These are phyloP conservation scores for Eueremaeus valkanovi DNA, from an alignment of 2,888 invertebrate species.

Conservation along the genomic window DNA sequence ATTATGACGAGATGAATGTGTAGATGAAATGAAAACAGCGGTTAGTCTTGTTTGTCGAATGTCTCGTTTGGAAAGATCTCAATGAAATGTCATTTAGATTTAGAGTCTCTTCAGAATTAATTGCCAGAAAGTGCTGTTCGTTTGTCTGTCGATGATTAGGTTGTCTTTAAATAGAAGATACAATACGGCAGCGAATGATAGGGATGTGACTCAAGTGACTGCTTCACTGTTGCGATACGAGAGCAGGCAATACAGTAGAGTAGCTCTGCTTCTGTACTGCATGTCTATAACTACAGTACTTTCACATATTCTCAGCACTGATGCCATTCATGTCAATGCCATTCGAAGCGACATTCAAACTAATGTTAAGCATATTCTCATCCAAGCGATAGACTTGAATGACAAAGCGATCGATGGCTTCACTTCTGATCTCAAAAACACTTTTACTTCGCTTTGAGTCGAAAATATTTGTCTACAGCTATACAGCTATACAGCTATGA, in stretches of 20 bases:
- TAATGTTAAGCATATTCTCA: conserved; percentile 4
- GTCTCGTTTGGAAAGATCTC: neutral
- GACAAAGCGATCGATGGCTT: neutral
- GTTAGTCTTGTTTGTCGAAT: neutral
- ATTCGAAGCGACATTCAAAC: neutral
- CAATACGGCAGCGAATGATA: neutral
- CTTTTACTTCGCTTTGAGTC: neutral
- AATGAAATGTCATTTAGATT: conserved; percentile 24
- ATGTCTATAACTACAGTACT: neutral
- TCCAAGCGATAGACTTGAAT: neutral
- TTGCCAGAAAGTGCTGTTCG: conserved; percentile 20
- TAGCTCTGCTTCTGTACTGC: neutral
- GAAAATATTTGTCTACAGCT: neutral
- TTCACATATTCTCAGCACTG: neutral
- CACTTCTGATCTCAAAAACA: neutral
- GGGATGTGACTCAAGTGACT: neutral
- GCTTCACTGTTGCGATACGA: neutral
- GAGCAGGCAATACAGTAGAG: neutral
- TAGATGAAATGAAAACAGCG: neutral
- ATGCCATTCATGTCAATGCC: conserved; percentile 9
- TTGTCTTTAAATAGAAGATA: conserved; percentile 31
- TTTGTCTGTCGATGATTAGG: conserved; percentile 24
- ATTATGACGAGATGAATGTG: neutral
- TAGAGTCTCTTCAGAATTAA: conserved; percentile 34
- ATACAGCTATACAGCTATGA: no score